Evolutionary conservation across 2,113 vertebrate species (phyloP), one percentile per base, ranked within the genome.

Genomic region (Neotoma lepida): DNA sequence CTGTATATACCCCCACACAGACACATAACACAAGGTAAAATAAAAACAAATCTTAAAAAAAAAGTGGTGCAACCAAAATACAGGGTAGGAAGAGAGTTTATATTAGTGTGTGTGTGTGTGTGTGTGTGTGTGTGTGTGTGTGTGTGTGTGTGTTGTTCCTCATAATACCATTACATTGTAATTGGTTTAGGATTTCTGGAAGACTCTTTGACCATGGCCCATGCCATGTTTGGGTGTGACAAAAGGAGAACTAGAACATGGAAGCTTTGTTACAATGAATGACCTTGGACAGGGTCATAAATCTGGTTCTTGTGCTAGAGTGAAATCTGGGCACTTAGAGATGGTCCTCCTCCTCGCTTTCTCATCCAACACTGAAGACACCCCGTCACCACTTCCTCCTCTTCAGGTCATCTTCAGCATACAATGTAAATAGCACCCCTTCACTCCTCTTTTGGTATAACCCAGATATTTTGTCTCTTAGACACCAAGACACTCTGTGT

Each of bases 401-500:
- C 89, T 82, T 94, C 41, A 58, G 56, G 51, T 77, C 85, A 39
- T 91, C 63, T 86, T 95, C 66, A 90, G 12, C 20, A 39, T 39
- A 44, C 56, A 76, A 26, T 39, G 77, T 91, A 94, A 95, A 89
- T 78, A 86, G 39, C 89, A 78, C 35, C 49, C 94, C 66, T 8
- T 89, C 44, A 70, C 71, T 90, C 88, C 61, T 86, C 41, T 90
- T 68, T 81, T 9, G 0, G 10, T 13, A 30, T 82, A 94, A 93
- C 61, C 61, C 87, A 92, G 73, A 93, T 86, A 73, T 56, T 82
- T 46, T 58, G 81, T 88, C 70, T 95, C 44, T 93, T 74, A 77
- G 86, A 94, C 68, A 89, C 39, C 63, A 86, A 71, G 56, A 88
- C 33, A 87, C 4, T 87, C 86, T 89, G 63, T 84, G 78, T 97